Conservation (phyloP, 2,888 invertebrate species). For the Pardosa pseudoannulata region DNA sequence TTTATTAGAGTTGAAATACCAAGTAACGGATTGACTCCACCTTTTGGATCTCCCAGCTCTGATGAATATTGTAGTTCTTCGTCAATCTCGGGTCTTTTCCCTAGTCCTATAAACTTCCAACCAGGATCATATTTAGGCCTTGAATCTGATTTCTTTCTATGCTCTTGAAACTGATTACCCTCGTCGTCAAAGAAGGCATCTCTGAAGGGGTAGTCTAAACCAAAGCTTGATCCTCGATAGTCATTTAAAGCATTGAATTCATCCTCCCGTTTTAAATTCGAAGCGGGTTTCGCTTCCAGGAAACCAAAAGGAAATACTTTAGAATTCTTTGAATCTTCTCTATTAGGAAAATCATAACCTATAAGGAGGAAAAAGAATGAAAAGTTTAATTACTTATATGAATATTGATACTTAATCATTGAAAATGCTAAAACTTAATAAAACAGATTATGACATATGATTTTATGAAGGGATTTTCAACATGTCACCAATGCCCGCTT, state of each 20-base stretch:
- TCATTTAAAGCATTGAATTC: conserved; percentile 46
- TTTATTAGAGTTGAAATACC: conserved; percentile 51
- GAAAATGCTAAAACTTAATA: too few species aligned
- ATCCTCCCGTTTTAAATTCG: background rate
- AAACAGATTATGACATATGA: too few species aligned
- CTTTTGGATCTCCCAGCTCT: background rate
- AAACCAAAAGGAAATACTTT: background rate
- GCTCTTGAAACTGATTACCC: background rate
- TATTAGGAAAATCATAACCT: background rate
- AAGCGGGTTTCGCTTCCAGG: background rate
- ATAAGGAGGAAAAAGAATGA: background rate
- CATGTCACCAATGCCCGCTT: too few species aligned
- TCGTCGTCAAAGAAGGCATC: background rate
- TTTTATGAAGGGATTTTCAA: too few species aligned
- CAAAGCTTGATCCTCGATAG: background rate
- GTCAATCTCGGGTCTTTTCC: conserved; percentile 47
- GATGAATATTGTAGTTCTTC: conserved; percentile 10
- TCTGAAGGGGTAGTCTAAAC: background rate
- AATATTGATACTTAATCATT: too few species aligned
- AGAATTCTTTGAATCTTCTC: background rate
- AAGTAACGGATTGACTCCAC: conserved; percentile 25
- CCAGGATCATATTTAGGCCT: conserved; percentile 68
- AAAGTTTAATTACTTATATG: too few species aligned
- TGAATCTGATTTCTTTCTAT: conserved; percentile 40
- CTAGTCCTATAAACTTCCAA: conserved; percentile 67